Percentiles rank a stretch among this genome's conserved stretches.
phyloP scores from a whole-genome alignment of 2,888 invertebrate species.

The Agonopterix alstromeriana region DNA sequence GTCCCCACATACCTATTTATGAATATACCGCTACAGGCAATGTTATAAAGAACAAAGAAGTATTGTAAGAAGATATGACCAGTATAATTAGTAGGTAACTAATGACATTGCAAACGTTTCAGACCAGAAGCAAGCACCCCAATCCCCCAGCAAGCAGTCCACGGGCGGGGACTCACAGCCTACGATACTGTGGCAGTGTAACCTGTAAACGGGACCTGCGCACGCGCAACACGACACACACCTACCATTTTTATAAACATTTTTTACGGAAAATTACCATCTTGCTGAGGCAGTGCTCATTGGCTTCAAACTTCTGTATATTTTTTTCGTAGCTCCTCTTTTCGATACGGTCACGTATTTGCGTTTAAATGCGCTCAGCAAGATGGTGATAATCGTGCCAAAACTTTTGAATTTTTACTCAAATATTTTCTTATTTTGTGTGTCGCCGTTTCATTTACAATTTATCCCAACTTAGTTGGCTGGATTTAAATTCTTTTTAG shows the following conservation, averaged over 20 bases:
- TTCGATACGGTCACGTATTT: constrained; percentile 10
- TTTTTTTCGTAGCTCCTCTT: constrained; percentile 11
- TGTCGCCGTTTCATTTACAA: constrained; percentile 46
- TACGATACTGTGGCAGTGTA: constrained; percentile 99
- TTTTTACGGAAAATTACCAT: constrained; percentile 41
- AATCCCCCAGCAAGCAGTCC: constrained; percentile 86
- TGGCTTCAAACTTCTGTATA: constrained; percentile 17
- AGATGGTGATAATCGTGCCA: constrained; percentile 56
- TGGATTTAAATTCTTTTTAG: constrained; percentile 45
- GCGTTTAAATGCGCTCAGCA: constrained; percentile 33
- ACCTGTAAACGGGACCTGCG: constrained; percentile 81
- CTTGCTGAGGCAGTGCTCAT: constrained; percentile 40
- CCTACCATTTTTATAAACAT: constrained; percentile 19
- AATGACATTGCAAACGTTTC: constrained; percentile 21
- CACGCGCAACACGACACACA: constrained; percentile 20
- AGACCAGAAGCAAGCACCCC: constrained; percentile 92
- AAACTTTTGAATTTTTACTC: constrained; percentile 20
- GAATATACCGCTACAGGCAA: too few relatives aligned
- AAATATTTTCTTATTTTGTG: constrained; percentile 34
- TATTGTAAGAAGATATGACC: too few relatives aligned
- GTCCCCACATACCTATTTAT: too few relatives aligned
- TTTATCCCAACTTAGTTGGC: constrained; percentile 71
- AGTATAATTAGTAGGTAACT: too few relatives aligned
- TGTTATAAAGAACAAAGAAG: too few relatives aligned
- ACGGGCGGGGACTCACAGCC: constrained; percentile 92